Conservation (phyloP, 2,113 vertebrate genomes). For the Tachycineta bicolor region DNA sequence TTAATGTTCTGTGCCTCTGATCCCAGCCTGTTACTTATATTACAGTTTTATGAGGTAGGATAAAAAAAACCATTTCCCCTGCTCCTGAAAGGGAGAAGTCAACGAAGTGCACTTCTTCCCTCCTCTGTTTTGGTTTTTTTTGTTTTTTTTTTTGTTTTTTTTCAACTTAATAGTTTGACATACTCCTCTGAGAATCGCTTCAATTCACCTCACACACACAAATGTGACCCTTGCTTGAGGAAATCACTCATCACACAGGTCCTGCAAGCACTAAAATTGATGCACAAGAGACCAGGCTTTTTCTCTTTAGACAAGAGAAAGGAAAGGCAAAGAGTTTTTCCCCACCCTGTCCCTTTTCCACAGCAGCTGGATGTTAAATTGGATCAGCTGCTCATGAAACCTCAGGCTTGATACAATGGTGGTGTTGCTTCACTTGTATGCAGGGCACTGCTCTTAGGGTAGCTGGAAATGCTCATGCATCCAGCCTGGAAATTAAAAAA, state of each 20-base stretch:
- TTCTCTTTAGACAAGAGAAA: not conserved
- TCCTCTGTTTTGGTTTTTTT: not conserved
- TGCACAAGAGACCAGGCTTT: not conserved
- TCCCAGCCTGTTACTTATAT: not conserved
- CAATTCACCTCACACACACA: not conserved
- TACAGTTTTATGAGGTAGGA: not conserved
- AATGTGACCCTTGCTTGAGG: not conserved
- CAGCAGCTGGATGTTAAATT: not conserved
- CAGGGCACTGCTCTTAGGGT: not conserved
- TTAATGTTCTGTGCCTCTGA: not conserved
- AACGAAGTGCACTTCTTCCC: not conserved
- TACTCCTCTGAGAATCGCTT: not conserved
- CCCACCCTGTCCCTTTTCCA: not conserved
- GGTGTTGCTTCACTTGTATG: not conserved
- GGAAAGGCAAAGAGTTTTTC: not conserved
- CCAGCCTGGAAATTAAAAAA: not conserved
- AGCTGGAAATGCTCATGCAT: not conserved
- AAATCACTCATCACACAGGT: not conserved
- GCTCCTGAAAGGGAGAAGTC: not conserved
- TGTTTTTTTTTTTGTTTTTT: not conserved
- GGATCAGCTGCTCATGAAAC: not conserved
- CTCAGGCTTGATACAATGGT: not conserved
- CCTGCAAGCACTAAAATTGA: not conserved
- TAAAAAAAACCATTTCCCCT: not conserved
- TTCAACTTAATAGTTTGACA: not conserved